These are phyloP conservation scores for Epinephelus moara DNA, from an alignment of 2,113 vertebrate species.

Conservation along the genomic window DNA sequence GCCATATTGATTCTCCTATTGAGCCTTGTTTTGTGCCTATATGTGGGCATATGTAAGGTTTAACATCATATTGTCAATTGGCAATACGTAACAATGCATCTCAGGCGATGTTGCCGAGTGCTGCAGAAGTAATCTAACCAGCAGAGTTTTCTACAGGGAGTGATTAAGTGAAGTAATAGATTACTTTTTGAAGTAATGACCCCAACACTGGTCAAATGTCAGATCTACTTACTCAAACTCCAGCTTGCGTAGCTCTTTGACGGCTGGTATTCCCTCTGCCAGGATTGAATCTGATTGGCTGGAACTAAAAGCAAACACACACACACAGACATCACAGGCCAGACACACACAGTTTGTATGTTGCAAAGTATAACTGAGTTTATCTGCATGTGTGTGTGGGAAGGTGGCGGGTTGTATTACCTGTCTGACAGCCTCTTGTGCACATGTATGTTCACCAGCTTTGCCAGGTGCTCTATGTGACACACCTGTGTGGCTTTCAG, in stretches of 20 bases:
- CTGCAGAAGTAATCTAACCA: too few species aligned
- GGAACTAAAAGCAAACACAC: slow-evolving; percentile 36
- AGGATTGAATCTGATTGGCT: slow-evolving; percentile 65
- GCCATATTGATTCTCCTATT: too few species aligned
- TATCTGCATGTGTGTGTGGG: not conserved
- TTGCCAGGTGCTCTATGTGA: slow-evolving; percentile 88
- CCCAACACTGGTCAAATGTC: not conserved
- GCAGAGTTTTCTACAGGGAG: too few species aligned
- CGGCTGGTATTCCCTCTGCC: slow-evolving; percentile 86
- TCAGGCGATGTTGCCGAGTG: too few species aligned
- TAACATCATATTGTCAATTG: too few species aligned
- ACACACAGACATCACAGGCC: not conserved
- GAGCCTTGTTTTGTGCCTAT: too few species aligned
- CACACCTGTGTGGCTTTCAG: slow-evolving; percentile 88
- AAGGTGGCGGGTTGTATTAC: slow-evolving; percentile 69
- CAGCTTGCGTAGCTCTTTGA: slow-evolving; percentile 88
- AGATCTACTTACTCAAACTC: slow-evolving; percentile 85
- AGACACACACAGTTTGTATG: not conserved
- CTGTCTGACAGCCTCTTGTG: slow-evolving; percentile 80
- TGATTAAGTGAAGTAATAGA: too few species aligned
- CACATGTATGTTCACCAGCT: slow-evolving; percentile 88
- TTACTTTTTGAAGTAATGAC: too few species aligned
- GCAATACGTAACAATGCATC: too few species aligned
- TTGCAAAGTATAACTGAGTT: not conserved
- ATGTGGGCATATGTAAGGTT: too few species aligned